Evolutionary conservation across 2,797 vertebrate genomes (phyloP).

Genomic region (Periophthalmus magnuspinnatus): DNA sequence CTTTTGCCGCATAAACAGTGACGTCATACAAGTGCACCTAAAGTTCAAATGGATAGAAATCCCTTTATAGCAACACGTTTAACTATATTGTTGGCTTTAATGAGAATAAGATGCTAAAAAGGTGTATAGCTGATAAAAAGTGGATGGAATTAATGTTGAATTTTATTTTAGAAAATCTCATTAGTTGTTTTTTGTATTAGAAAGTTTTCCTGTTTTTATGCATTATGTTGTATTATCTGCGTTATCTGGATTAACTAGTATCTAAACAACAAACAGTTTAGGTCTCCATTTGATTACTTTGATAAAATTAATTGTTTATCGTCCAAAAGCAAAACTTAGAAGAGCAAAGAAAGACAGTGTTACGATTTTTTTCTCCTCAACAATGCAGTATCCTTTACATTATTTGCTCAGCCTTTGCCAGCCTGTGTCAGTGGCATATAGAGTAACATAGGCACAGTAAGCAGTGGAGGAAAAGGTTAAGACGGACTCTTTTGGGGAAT

Average conservation of each 20-base stretch:
- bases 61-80: neutral
- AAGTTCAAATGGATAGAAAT: conserved; percentile 3
- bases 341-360: neutral
- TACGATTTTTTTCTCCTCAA: neutral
- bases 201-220: neutral
- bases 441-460: conserved; percentile 49
- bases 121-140: neutral
- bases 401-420: conserved; percentile 15
- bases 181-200: neutral
- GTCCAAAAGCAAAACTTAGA: neutral
- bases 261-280: neutral
- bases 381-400: conserved; percentile 4
- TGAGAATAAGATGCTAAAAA: neutral
- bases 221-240: neutral
- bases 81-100: neutral
- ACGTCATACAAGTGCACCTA: conserved; percentile 4
- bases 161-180: too few species aligned
- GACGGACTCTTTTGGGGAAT: conserved; percentile 61
- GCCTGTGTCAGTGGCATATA: conserved; percentile 35
- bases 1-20: conserved; percentile 5
- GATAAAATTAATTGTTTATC: too few species aligned
- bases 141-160: neutral
- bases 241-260: neutral
- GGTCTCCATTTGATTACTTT: too few species aligned
- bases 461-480: conserved; percentile 37